Evolutionary conservation across 2,888 invertebrate genomes (phyloP).

Genomic region (Apantesis nais): DNA sequence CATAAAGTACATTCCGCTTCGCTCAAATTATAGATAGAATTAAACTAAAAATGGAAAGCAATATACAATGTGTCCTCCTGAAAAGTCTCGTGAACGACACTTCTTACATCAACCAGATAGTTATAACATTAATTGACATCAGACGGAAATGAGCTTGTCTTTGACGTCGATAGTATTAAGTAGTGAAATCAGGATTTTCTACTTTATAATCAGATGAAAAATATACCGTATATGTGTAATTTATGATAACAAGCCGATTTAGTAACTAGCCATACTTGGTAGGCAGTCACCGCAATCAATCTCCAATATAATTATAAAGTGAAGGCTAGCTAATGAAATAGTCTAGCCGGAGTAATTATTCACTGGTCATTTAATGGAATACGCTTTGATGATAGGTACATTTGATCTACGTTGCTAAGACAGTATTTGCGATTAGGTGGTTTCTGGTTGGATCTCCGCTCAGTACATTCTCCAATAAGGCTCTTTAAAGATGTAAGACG

Average conservation of each 20-base stretch:
- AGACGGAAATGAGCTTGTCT: background rate
- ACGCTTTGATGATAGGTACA: background rate
- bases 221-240: slow-evolving; percentile 1
- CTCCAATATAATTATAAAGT: slow-evolving; percentile 49
- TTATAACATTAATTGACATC: no score
- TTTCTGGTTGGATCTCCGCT: background rate
- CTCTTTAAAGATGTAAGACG: no score
- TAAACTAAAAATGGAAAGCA: no score
- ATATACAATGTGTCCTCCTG: no score
- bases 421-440: background rate
- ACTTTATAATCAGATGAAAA: background rate
- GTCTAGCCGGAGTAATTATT: slow-evolving; percentile 33
- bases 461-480: no score
- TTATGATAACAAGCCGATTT: background rate
- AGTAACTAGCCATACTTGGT: background rate
- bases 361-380: slow-evolving; percentile 10
- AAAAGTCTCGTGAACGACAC: no score
- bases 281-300: slow-evolving; percentile 44
- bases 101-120: no score
- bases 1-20: no score
- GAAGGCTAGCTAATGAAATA: slow-evolving; percentile 41
- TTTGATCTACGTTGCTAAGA: background rate
- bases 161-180: background rate
- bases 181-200: background rate
- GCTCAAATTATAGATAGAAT: no score